Base-by-base conservation (phyloP, 2,113 vertebrate species). In the Aegypius monachus region DNA sequence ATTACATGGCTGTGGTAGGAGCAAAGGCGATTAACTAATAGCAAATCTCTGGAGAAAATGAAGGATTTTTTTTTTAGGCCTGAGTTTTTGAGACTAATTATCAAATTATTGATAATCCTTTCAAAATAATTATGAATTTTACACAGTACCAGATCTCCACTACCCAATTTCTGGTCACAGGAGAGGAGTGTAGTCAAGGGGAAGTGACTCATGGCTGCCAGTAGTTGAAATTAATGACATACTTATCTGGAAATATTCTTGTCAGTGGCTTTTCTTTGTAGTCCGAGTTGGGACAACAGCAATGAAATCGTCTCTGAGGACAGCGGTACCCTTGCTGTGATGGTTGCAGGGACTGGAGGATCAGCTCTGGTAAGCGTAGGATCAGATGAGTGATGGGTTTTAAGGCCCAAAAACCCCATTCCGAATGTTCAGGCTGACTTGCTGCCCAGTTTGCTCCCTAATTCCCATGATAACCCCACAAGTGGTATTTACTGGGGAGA, bases 171-270 rank as follows among this genome's bases (percentile, higher is more conserved):
- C 71, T 96, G 93, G 89, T 96, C 81, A 81, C 68, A 85, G 47
- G 88, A 95, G 70, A 91, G 52, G 84, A 91, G 23, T 20, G 26
- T 48, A 91, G 91, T 81, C 78, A 78, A 90, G 74, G 87, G 89
- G 91, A 96, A 95, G 74, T 95, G 93, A 97, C 84, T 97, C 97
- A 96, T 1, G 4, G 80, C 74, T 94, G 95, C 84, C 74, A 91
- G 91, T 83, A 78, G 84, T 81, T 86, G 66, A 93, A 96, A 89
- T 93, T 91, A 94, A 97, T 93, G 81, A 94, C 89, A 43, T 85
- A 66, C 66, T 94, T 94, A 91, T 95, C 79, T 80, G 78, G 66
- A 92, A 93, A 81, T 82, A 71, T 58, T 86, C 63, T 68, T 86
- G 80, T 77, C 32, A 43, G 48, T 87, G 77, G 59, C 78, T 91